Base-by-base conservation (phyloP, 1,140 invertebrate species). In the Cydia pomonella region DNA sequence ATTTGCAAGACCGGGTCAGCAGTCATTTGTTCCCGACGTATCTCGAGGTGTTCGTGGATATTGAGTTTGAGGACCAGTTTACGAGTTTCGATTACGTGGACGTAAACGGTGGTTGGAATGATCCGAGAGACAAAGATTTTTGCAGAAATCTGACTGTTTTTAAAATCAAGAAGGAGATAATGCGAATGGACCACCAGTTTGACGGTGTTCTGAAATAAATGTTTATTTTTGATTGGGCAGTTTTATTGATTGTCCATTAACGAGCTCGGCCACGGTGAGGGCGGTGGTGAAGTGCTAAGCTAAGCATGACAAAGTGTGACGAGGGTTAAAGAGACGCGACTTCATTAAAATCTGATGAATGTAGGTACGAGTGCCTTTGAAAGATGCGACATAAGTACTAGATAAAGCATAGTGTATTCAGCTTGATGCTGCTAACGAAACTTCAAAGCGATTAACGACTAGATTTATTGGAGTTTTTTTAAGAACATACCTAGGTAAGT, bases 91-190 rank as follows among this genome's bases (percentile, higher is more conserved):
- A 83, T 74, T 77, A 82, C 23, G 66, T 74, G 62, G 79, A 81
- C 47, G 84, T 73, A 12, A 80, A 78, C 59, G 86, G 84, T 38
- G 85, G 84, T 4, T 88, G 84, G 84, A 83, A 47, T 66, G 87
- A 89, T 76, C 82, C 83, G 5, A 80, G 93, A 33, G 93, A 94
- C 80, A 90, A 90, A 77, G 83, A 84, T 72, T 79, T 94, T 38
- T 94, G 93, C 78, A 85, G 78, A 33, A 87, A 92, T 76, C 89
- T 93, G 80, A 93, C 92, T 25, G 50, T 71, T 9, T 78, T 72
- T 23, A 84, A 83, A 94, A 87, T 92, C 87, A 86, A 92, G 89
- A 88, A 94, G 94, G 84, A 95, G 93, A 33, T 82, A 5, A 18
- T 82, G 44, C 78, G 79, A 21, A 82, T 83, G 79, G 29, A 81